A percentile compares a stretch with the other conserved stretches of the same genome.
These are phyloP conservation scores for Aphidius ervi DNA, from an alignment of 1,140 invertebrate species.

Conservation along the genomic window DNA sequence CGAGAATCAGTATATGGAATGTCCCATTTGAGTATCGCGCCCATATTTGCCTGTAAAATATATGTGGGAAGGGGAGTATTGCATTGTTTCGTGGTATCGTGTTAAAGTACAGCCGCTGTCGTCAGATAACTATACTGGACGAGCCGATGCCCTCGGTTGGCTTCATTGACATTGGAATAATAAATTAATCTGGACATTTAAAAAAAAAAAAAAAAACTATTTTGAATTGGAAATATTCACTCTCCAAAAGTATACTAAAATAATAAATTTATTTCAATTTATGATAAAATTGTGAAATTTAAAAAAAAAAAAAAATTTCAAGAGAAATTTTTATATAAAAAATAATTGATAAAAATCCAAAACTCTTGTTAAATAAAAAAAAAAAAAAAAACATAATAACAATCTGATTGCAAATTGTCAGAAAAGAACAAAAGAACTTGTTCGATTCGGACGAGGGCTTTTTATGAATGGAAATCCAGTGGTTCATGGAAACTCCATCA, in stretches of 20 bases:
- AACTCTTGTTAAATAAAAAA: neutral
- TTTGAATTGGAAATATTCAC: neutral
- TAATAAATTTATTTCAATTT: neutral
- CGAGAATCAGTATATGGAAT: constrained; percentile 16
- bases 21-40: constrained; percentile 17
- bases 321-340: too few species aligned
- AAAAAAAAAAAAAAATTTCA: too few species aligned
- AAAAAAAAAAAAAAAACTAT: neutral
- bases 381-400: neutral
- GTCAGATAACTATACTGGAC: constrained; percentile 1
- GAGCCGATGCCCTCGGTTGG: constrained; percentile 4
- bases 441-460: constrained; percentile 13
- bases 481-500: constrained; percentile 10
- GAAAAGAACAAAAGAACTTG: constrained; percentile 13
- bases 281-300: neutral
- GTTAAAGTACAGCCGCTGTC: neutral
- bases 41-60: constrained; percentile 14
- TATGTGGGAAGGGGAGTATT: neutral
- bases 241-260: neutral
- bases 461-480: constrained; percentile 14
- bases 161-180: constrained; percentile 13
- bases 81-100: constrained; percentile 13
- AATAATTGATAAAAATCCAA: neutral
- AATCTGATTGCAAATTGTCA: constrained; percentile 11
- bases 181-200: constrained; percentile 5